These are phyloP conservation scores for Hydrocynus forskahlii DNA, from an alignment of 2,797 vertebrate species.

Conservation along the genomic window DNA sequence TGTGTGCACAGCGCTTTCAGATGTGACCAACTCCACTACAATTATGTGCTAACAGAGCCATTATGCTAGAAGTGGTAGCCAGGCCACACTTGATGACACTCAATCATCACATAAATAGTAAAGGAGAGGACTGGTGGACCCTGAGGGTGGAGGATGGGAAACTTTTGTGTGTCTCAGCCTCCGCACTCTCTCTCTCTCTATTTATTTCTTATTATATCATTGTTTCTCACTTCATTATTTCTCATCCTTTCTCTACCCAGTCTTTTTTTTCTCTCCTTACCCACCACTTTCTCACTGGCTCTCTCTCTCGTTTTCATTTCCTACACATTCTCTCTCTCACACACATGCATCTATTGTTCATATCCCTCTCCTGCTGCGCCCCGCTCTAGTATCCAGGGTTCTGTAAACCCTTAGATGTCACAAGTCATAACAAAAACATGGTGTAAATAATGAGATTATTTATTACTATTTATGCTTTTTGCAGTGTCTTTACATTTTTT, in stretches of 20 bases:
- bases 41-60: slow-evolving; percentile 67
- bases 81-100: slow-evolving; percentile 57
- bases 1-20: slow-evolving; percentile 66
- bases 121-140: slow-evolving; percentile 19
- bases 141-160: slow-evolving; percentile 1
- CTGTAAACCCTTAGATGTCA: no score
- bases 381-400: no score
- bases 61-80: slow-evolving; percentile 60
- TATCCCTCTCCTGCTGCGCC: background rate
- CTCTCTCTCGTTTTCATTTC: background rate
- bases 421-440: no score
- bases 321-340: background rate
- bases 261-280: background rate
- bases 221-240: background rate
- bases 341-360: background rate
- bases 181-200: background rate
- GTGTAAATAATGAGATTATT: no score
- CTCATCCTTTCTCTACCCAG: background rate
- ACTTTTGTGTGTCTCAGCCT: slow-evolving; percentile 37
- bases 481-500: no score
- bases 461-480: no score
- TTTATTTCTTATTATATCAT: background rate
- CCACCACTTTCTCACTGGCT: background rate
- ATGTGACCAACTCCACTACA: slow-evolving; percentile 68
- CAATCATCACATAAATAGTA: slow-evolving; percentile 64